Conservation (phyloP, 1,140 invertebrate species). For the Tigriopus japonicus region DNA sequence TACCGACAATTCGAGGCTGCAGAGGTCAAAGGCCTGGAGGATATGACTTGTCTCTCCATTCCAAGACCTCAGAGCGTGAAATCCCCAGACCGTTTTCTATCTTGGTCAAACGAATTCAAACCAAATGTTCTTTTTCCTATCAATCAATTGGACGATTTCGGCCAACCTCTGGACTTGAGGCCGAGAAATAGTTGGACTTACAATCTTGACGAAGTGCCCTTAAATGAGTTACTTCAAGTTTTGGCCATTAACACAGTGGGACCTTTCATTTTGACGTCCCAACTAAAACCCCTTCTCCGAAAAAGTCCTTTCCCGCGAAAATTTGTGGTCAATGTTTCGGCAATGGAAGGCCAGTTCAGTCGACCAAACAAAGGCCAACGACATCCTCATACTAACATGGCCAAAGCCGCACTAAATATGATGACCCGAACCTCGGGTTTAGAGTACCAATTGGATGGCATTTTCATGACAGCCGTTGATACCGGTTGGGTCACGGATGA, state of each 20-base stretch:
- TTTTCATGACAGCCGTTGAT: constrained; percentile 18
- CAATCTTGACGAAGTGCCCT: constrained; percentile 15
- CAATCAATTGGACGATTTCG: no score
- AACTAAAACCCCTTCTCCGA: constrained; percentile 15
- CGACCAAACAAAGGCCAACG: constrained; percentile 10
- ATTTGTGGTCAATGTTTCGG: constrained; percentile 16
- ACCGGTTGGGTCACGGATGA: constrained; percentile 19
- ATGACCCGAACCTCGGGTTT: constrained; percentile 16
- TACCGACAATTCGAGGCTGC: no score
- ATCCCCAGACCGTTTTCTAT: no score
- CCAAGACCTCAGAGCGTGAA: no score
- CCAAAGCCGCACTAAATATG: constrained; percentile 19
- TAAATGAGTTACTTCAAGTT: constrained; percentile 16
- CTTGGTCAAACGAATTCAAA: no score
- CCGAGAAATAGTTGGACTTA: constrained; percentile 17
- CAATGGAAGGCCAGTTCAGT: constrained; percentile 18
- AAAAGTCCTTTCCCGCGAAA: neutral
- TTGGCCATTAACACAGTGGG: constrained; percentile 16
- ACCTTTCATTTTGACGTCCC: constrained; percentile 16
- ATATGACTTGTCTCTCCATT: no score
- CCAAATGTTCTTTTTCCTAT: no score
- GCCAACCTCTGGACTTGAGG: constrained; percentile 11
- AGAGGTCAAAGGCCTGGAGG: no score
- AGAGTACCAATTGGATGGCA: constrained; percentile 10
- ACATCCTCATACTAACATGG: constrained; percentile 19